phyloP scores from a whole-genome alignment of 30 jellyfish, hydroid and myxozoan species.

The Euphysa ruthae region DNA sequence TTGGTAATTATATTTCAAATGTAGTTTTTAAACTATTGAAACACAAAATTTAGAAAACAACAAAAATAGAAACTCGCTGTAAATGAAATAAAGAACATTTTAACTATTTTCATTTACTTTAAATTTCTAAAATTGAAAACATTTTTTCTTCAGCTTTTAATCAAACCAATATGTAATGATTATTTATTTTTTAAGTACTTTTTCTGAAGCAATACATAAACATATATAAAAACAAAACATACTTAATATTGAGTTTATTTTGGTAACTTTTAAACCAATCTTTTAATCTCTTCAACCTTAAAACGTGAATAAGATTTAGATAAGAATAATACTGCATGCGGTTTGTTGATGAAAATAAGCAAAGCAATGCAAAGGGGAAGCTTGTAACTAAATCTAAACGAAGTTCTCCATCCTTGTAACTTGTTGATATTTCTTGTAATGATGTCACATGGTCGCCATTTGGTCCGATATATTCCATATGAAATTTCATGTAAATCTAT shows the following conservation, averaged over 20 bases:
- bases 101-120: no score
- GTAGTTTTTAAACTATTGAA: no score
- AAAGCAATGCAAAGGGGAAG: constrained; percentile 52
- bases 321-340: constrained; percentile 33
- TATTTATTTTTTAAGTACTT: background rate
- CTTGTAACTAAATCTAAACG: constrained; percentile 39
- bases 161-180: background rate
- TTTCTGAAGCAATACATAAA: no score
- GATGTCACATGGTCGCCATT: constrained; percentile 41
- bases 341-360: constrained; percentile 26
- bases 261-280: constrained; percentile 43
- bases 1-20: no score
- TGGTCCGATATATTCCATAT: constrained; percentile 29
- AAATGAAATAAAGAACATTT: no score
- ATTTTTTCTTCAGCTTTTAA: background rate
- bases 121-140: no score
- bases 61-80: no score
- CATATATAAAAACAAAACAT: background rate
- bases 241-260: constrained; percentile 54
- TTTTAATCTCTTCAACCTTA: constrained; percentile 38
- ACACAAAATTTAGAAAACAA: no score
- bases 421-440: constrained; percentile 26
- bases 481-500: constrained; percentile 67
- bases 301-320: constrained; percentile 44
- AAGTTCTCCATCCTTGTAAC: constrained; percentile 52